Conservation (phyloP, 2,888 invertebrate species). For the Cataglyphis albicans region DNA sequence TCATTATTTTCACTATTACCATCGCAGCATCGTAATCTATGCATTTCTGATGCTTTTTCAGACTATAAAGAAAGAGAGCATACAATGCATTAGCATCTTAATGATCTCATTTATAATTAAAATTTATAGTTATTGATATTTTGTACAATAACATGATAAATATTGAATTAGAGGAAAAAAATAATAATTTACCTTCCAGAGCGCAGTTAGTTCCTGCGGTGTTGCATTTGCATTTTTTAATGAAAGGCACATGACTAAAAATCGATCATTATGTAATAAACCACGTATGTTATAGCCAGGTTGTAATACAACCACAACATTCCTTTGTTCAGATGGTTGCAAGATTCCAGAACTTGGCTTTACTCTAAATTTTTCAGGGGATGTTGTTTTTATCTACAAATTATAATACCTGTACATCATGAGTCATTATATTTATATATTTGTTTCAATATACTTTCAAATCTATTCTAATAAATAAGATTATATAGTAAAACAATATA, state of each 20-base stretch:
- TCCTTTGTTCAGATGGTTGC: slow-evolving; percentile 88
- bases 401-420: background rate
- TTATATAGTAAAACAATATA: slow-evolving; percentile 16
- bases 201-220: slow-evolving; percentile 89
- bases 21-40: slow-evolving; percentile 91
- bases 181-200: slow-evolving; percentile 90
- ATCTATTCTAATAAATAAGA: slow-evolving; percentile 23
- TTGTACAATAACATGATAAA: background rate
- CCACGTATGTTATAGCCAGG: slow-evolving; percentile 90
- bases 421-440: slow-evolving; percentile 16
- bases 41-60: slow-evolving; percentile 87
- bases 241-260: slow-evolving; percentile 94
- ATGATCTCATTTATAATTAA: background rate
- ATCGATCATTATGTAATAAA: slow-evolving; percentile 92
- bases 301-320: slow-evolving; percentile 92
- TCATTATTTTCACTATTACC: slow-evolving; percentile 78
- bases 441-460: background rate
- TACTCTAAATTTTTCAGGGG: slow-evolving; percentile 97
- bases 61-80: slow-evolving; percentile 49
- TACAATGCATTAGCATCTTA: background rate
- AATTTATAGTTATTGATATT: background rate
- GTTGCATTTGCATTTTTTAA: slow-evolving; percentile 88
- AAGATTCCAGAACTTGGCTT: slow-evolving; percentile 94
- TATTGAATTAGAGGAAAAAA: slow-evolving; percentile 9
- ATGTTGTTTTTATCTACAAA: slow-evolving; percentile 95